A percentile compares a stretch with the other conserved stretches of the same genome.
phyloP scores from a whole-genome alignment of 1,140 invertebrate species.

The Euwallacea similis region DNA sequence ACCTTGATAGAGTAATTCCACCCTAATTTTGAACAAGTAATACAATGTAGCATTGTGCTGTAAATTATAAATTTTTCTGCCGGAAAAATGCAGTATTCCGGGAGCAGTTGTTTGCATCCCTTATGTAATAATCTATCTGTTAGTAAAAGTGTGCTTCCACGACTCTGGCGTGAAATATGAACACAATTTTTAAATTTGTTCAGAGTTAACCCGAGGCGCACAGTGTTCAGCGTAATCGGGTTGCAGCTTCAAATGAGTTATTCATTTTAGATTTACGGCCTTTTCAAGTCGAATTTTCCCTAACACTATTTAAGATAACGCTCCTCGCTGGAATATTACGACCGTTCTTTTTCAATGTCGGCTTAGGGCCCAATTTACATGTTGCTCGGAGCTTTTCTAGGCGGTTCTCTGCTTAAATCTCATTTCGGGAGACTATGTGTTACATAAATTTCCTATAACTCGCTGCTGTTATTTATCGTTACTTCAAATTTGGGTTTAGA shows the following conservation, averaged over 20 bases:
- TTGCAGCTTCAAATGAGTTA: conserved; percentile 48
- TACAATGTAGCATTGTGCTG: too few relatives aligned
- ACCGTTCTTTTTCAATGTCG: conserved; percentile 26
- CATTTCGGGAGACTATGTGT: background rate
- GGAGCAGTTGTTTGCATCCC: conserved; percentile 35
- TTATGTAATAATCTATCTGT: conserved; percentile 45
- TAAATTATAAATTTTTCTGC: background rate
- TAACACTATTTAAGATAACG: conserved; percentile 31
- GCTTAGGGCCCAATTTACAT: conserved; percentile 18
- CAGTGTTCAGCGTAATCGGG: conserved; percentile 46
- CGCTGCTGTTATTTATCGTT: too few relatives aligned
- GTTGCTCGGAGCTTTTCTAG: conserved; percentile 4
- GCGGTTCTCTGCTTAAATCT: conserved; percentile 1
- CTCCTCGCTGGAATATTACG: conserved; percentile 15
- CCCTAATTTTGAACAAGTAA: too few relatives aligned
- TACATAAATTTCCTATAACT: too few relatives aligned
- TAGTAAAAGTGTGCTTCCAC: conserved; percentile 35
- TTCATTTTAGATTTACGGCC: conserved; percentile 50
- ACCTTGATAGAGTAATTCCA: too few relatives aligned
- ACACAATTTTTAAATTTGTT: conserved; percentile 49
- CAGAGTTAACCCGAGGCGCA: conserved; percentile 45
- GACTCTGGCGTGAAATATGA: conserved; percentile 43
- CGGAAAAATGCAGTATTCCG: background rate
- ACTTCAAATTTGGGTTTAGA: background rate
- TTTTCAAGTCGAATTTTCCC: conserved; percentile 42